phyloP scores from a whole-genome alignment of 1,140 invertebrate species.

The Lordiphosa stackelbergi region DNA sequence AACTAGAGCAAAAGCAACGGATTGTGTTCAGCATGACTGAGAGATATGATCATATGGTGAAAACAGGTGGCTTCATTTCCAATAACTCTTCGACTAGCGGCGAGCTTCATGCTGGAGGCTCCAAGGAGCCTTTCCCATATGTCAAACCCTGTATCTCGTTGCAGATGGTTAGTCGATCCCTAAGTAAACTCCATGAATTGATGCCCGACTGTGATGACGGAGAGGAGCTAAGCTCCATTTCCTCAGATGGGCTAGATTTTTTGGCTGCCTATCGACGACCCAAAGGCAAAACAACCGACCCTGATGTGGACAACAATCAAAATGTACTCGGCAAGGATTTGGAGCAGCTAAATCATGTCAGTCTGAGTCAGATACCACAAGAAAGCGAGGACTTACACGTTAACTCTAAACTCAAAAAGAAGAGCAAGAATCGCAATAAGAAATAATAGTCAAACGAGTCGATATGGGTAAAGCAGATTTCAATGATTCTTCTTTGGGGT shows the following conservation, averaged over 20 bases:
- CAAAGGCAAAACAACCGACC: conserved; percentile 6
- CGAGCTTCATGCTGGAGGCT: background rate
- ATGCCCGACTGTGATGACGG: conserved; percentile 9
- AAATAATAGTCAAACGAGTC: conserved; percentile 8
- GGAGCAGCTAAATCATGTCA: background rate
- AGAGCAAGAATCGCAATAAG: conserved; percentile 24
- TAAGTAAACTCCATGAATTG: conserved; percentile 5
- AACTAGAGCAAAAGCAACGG: conserved; percentile 31
- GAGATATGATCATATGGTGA: conserved; percentile 16
- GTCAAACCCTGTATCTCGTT: background rate
- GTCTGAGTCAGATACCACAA: background rate
- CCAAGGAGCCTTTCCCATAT: background rate
- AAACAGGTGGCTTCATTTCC: background rate
- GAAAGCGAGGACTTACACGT: background rate
- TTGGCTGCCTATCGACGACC: conserved; percentile 28
- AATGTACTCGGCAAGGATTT: background rate
- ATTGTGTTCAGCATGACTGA: conserved; percentile 6
- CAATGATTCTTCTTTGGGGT: background rate
- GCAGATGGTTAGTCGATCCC: background rate
- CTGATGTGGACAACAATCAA: background rate
- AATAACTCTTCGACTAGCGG: background rate
- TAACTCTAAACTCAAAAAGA: conserved; percentile 13
- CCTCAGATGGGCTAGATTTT: conserved; percentile 42
- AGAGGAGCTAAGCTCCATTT: conserved; percentile 15
- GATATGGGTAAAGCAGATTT: background rate